phyloP scores from a whole-genome alignment of 2,113 vertebrate species.

The Myiopsitta monachus region DNA sequence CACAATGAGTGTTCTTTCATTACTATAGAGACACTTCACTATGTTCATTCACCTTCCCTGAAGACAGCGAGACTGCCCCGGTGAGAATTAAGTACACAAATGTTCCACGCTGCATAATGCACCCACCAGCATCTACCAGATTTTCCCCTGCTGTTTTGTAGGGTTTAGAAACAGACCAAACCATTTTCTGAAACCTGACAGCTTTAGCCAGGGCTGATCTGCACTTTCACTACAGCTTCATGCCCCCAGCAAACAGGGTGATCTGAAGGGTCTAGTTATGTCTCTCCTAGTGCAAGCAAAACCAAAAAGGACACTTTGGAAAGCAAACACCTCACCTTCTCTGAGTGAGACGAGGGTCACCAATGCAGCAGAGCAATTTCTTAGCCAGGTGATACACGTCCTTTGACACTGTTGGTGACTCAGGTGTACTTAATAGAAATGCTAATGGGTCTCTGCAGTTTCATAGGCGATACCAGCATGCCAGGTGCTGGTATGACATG shows the following conservation, averaged over 20 bases:
- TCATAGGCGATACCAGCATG: neutral
- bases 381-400: neutral
- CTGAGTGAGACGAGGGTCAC: neutral
- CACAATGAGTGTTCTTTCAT: slow-evolving; percentile 51
- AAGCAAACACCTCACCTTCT: neutral
- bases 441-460: neutral
- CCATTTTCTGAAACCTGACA: neutral
- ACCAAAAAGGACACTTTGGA: neutral
- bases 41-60: slow-evolving; percentile 17
- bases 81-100: slow-evolving; percentile 42
- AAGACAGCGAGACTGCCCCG: neutral
- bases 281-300: neutral
- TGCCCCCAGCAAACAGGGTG: neutral
- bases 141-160: neutral
- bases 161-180: neutral
- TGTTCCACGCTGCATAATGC: neutral
- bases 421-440: neutral
- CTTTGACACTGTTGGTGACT: neutral
- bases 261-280: neutral
- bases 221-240: neutral
- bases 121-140: neutral
- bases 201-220: neutral
- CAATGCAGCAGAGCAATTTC: neutral
- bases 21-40: slow-evolving; percentile 13
- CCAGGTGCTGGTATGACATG: neutral